Evolutionary conservation across 2,113 vertebrate species (phyloP).

Genomic region (Crotalus viridis): DNA sequence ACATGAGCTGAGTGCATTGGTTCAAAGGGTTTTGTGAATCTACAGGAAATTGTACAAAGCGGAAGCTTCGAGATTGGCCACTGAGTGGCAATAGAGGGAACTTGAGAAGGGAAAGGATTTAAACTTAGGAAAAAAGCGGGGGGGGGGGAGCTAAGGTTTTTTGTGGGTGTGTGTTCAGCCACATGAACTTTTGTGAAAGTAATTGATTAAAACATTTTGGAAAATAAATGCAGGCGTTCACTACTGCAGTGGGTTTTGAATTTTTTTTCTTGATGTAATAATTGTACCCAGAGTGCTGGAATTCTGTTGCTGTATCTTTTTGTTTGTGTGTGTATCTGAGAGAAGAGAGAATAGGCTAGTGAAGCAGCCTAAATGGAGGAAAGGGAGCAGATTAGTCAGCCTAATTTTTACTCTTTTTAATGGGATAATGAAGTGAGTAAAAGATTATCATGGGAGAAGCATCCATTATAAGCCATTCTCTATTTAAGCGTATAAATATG

Average conservation of each 20-base stretch:
- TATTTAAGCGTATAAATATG: not conserved
- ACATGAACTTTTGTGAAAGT: not conserved
- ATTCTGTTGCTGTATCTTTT: not conserved
- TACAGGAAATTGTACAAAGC: not conserved
- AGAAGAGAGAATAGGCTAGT: not conserved
- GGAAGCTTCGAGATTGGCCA: not conserved
- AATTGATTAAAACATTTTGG: not conserved
- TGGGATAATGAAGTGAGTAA: not conserved
- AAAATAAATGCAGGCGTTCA: not conserved
- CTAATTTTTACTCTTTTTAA: not conserved
- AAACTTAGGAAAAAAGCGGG: not conserved
- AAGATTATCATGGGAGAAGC: not conserved
- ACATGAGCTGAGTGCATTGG: not conserved
- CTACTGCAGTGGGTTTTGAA: not conserved
- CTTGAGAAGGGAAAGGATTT: not conserved
- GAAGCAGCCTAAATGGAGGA: not conserved
- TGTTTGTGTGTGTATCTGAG: not conserved
- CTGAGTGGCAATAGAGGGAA: slow-evolving; percentile 23
- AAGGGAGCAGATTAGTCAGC: not conserved
- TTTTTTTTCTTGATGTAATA: not conserved
- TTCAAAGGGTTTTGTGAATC: not conserved
- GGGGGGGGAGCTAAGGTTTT: not conserved
- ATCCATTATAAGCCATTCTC: not conserved
- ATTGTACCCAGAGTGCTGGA: not conserved
- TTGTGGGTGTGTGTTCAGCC: not conserved